Evolutionary conservation across 2,113 vertebrate species (phyloP), one percentile per base, ranked within the genome.

Genomic region (Grammomys surdaster): DNA sequence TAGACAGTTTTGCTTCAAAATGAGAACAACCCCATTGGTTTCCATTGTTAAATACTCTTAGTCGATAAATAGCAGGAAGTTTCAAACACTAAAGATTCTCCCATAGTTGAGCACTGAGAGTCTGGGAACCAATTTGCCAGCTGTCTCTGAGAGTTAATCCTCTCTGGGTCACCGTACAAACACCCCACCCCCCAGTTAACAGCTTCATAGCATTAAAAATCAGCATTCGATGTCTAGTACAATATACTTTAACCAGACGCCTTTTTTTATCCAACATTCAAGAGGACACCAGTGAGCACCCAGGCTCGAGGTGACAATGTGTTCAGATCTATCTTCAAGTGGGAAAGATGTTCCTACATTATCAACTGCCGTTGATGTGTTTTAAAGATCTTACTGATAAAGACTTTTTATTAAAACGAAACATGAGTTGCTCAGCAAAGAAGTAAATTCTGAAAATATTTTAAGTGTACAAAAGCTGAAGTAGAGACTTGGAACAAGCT

Each of bases 61-160:
- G 63, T 76, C 65, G 85, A 90, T 80, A 77, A 94, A 90, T 76
- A 81, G 75, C 80, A 95, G 58, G 80, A 97, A 94, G 85, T 93
- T 96, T 92, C 72, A 87, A 90, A 90, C 92, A 90, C 90, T 88
- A 92, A 73, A 91, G 87, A 93, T 63, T 95, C 91, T 91, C 92
- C 77, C 90, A 36, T 11, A 96, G 92, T 67, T 73, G 77, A 89
- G 81, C 85, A 89, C 73, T 80, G 63, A 65, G 46, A 95, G 91
- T 78, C 90, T 96, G 80, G 90, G 54, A 96, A 96, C 72, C 76
- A 96, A 96, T 97, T 95, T 97, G 93, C 97, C 97, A 98, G 95
- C 94, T 94, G 96, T 95, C 93, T 95, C 26, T 77, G 90, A 95
- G 94, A 88, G 80, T 97, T 94, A 96, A 75, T 80, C 88, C 93